Percentiles rank a stretch among this genome's conserved stretches.
phyloP scores from a whole-genome alignment of 2,113 vertebrate species.

The Crocuta crocuta region DNA sequence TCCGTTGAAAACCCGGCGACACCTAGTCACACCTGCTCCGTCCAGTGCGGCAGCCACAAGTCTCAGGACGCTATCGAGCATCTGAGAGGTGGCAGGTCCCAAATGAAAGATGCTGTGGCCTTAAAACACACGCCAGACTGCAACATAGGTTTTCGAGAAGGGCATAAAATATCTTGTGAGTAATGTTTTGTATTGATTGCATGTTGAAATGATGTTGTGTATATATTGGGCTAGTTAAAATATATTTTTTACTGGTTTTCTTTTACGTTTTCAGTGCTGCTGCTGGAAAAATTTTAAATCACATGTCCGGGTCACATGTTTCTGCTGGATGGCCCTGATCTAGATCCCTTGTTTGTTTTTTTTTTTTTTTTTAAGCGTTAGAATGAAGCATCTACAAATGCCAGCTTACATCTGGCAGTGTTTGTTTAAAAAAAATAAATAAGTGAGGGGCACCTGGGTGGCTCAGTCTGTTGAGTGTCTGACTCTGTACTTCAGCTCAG shows the following conservation, averaged over 20 bases:
- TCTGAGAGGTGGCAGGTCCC: neutral
- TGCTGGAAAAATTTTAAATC: neutral
- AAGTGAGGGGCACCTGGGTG: no score
- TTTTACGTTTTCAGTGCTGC: neutral
- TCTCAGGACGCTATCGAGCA: neutral
- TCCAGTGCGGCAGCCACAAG: neutral
- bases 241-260: neutral
- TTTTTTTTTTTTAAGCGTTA: neutral
- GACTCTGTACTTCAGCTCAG: no score
- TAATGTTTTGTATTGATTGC: neutral
- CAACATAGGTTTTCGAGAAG: neutral
- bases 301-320: rapidly evolving
- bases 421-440: neutral
- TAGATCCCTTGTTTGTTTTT: neutral
- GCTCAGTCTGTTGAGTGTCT: no score
- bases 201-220: neutral
- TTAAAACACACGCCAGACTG: rapidly evolving
- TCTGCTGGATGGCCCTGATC: neutral
- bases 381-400: neutral
- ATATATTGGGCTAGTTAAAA: neutral
- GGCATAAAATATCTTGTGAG: neutral
- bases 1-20: neutral
- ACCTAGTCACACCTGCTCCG: neutral
- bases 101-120: rapidly evolving
- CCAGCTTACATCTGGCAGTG: neutral